Evolutionary conservation across 2,888 invertebrate genomes (phyloP), one percentile per base, ranked within the genome.

Genomic region (Macaria liturata): DNA sequence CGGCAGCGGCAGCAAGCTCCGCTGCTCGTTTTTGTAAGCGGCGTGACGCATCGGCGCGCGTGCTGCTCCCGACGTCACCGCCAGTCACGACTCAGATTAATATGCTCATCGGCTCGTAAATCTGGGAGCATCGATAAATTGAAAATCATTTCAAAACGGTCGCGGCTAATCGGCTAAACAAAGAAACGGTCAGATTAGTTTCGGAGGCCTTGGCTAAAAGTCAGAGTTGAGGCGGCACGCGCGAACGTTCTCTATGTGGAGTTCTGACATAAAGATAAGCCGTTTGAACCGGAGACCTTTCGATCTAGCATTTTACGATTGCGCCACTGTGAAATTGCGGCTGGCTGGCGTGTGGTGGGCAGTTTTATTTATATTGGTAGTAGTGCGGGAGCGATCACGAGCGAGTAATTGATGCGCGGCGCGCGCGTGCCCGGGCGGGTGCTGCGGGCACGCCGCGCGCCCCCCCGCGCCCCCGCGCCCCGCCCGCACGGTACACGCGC

Each of bases 381-480:
- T 84, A 85, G 85, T 83, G 88, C 88, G 83, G 90, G 84, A 88
- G 91, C 90, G 87, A 82, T 89, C 91, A 90, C 91, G 91, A 89
- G 78, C 78, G 70, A 74, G 86, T 91, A 91, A 91, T 90, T 89
- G 91, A 90, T 91, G 91, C 84, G 81, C 80, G 32, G 80, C 69
- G 68, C 77, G 84, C 83, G 85, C 82, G 86, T 80, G 84, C 83
- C 78, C 70, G 66, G 58, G 65, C 66, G 70, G 70, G 74, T 72
- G 69, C 73, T 76, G 72, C 70, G 63, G 55, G 70, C 66, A 74
- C 72, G 42, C 9, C 64, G 57, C 54, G 45, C 48, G 44, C 46
- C 65, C 65, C 68, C 67, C 64, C 69, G 73, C 76, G 42, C 72
- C 59, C 46, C 61, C 59, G 46, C 71, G 77, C 78, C 76, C 78